Evolutionary conservation across 2,888 invertebrate species (phyloP).

Genomic region (Beris chalybata): DNA sequence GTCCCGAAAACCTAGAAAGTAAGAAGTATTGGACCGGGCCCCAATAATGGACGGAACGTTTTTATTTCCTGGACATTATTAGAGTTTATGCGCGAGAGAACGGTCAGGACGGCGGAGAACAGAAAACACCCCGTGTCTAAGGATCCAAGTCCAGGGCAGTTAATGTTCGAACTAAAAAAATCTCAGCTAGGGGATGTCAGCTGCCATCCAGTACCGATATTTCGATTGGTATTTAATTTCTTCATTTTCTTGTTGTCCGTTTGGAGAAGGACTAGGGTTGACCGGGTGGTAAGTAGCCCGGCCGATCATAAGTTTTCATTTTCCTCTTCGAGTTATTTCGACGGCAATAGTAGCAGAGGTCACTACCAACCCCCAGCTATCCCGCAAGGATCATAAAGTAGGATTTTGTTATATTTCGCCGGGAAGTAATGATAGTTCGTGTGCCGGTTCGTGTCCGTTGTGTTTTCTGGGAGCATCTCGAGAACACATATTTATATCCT

Average conservation of each 20-base stretch:
- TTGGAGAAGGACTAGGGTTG: neutral
- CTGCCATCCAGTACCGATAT: neutral
- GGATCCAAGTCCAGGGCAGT: no score
- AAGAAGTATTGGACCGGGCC: slow-evolving; percentile 16
- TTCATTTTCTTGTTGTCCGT: slow-evolving; percentile 22
- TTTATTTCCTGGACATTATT: slow-evolving; percentile 22
- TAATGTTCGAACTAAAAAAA: no score
- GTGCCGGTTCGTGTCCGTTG: slow-evolving; percentile 24
- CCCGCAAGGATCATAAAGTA: slow-evolving; percentile 36
- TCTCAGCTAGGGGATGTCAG: no score
- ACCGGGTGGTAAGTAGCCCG: slow-evolving; percentile 4
- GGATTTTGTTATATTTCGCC: slow-evolving; percentile 36
- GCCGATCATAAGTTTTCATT: slow-evolving; percentile 38
- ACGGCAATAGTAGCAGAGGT: neutral
- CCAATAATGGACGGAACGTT: slow-evolving; percentile 27
- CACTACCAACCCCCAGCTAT: slow-evolving; percentile 5
- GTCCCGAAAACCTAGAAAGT: slow-evolving; percentile 10
- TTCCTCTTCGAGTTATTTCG: slow-evolving; percentile 9
- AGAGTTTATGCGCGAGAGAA: slow-evolving; percentile 22
- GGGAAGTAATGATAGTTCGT: slow-evolving; percentile 34
- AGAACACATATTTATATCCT: slow-evolving; percentile 10
- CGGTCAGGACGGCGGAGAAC: no score
- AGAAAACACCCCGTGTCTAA: no score
- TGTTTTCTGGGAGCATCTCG: slow-evolving; percentile 17
- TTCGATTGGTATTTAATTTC: slow-evolving; percentile 34